Percentiles rank a stretch among this genome's conserved stretches.
Evolutionary conservation across 2,113 vertebrate genomes (phyloP).

Genomic region (Coregonus clupeaformis): DNA sequence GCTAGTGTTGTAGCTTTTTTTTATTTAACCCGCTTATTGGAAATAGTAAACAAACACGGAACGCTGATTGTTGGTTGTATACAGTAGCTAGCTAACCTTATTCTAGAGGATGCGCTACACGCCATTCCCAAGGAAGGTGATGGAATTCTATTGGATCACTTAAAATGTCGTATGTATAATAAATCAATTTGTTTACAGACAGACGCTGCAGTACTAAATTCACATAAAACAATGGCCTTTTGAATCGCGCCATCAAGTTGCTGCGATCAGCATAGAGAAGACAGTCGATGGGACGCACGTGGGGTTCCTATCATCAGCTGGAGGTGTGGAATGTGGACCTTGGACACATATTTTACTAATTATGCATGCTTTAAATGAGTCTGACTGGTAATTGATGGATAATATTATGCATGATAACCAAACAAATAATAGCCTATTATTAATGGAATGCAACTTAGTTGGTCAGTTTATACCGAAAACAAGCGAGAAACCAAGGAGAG

Average conservation of each 20-base stretch:
- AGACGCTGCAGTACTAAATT: too few species aligned
- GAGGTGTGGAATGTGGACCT: conserved; percentile 19
- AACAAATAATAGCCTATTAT: conserved; percentile 28
- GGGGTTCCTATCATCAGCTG: conserved; percentile 28
- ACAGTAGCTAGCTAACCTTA: too few species aligned
- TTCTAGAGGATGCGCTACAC: conserved; percentile 4
- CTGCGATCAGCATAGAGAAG: conserved; percentile 17
- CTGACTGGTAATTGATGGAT: not conserved
- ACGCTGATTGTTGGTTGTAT: too few species aligned
- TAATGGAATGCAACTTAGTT: conserved; percentile 72
- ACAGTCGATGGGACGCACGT: conserved; percentile 22
- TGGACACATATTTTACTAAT: conserved; percentile 29
- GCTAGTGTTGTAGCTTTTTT: not conserved
- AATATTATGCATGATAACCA: conserved; percentile 8
- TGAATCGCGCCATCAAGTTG: conserved; percentile 2
- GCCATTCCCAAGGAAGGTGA: conserved; percentile 8
- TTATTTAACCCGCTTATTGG: not conserved
- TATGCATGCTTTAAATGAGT: conserved; percentile 41
- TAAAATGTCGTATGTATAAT: too few species aligned
- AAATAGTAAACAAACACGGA: conserved; percentile 5
- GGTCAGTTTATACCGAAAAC: conserved; percentile 42
- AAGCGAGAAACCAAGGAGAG: conserved; percentile 29
- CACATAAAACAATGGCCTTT: not conserved
- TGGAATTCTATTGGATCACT: too few species aligned
- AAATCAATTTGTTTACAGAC: too few species aligned